A percentile compares a stretch with the other conserved stretches of the same genome.
Evolutionary conservation across 2,888 invertebrate genomes (phyloP).

Genomic region (Melangyna quadrimaculata): DNA sequence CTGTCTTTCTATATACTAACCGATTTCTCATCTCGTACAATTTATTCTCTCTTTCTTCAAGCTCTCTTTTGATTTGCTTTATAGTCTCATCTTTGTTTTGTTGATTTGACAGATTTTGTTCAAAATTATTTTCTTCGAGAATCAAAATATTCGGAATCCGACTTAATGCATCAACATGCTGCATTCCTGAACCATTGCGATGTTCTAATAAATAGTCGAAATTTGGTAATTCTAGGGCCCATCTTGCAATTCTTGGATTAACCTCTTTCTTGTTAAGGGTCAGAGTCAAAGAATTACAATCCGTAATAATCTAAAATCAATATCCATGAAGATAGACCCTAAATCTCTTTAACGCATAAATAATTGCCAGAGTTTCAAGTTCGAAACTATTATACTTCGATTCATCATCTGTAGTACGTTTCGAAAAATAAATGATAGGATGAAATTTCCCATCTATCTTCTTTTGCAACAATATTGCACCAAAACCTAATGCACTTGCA

Average conservation of each 20-base stretch:
- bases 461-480: background rate
- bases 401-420: background rate
- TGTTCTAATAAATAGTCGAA: conserved; percentile 28
- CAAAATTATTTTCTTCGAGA: conserved; percentile 48
- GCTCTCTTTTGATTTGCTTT: no score
- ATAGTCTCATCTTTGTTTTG: conserved; percentile 13
- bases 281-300: no score
- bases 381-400: no score
- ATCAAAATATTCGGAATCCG: conserved; percentile 16
- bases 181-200: conserved; percentile 6
- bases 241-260: no score
- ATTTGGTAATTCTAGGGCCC: conserved; percentile 70
- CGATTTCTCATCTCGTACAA: conserved; percentile 15
- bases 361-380: no score
- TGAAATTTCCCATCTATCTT: background rate
- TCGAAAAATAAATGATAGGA: conserved; percentile 52
- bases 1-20: conserved; percentile 23
- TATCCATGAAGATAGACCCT: background rate
- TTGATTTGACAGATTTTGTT: conserved; percentile 21
- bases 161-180: conserved; percentile 51
- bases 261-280: no score
- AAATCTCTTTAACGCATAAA: background rate
- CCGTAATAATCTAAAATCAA: no score
- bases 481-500: background rate
- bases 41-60: conserved; percentile 10